Percentiles rank a stretch among this genome's conserved stretches.
These are phyloP conservation scores for Clarias gariepinus DNA, from an alignment of 2,113 vertebrate genomes.

Conservation along the genomic window DNA sequence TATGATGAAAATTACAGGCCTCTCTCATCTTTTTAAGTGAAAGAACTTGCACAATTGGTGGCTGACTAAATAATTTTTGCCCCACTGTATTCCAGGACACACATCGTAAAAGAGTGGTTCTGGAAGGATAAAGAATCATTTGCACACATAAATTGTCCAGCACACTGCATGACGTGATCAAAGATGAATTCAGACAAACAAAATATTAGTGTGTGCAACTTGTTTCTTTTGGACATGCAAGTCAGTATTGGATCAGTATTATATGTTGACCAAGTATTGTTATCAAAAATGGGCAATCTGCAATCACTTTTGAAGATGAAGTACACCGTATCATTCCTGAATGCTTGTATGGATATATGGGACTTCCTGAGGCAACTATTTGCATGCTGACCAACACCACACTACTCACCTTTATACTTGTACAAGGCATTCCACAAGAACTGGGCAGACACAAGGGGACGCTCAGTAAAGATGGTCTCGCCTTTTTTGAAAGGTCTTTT, in stretches of 20 bases:
- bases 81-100: too few species aligned
- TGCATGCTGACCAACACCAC: background rate
- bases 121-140: too few species aligned
- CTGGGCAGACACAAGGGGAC: conserved; percentile 86
- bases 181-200: too few species aligned
- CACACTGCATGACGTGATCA: too few species aligned
- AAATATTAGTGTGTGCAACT: too few species aligned
- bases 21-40: too few species aligned
- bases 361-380: background rate
- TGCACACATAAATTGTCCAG: too few species aligned
- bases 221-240: too few species aligned
- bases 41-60: too few species aligned
- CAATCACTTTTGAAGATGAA: background rate
- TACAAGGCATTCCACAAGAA: conserved; percentile 97
- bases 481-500: conserved; percentile 85
- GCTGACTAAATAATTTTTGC: too few species aligned
- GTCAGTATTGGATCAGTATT: background rate
- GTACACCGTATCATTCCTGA: background rate
- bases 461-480: conserved; percentile 86
- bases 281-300: background rate
- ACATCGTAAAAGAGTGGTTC: too few species aligned
- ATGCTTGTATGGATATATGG: background rate
- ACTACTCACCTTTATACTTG: conserved; percentile 86
- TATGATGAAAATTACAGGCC: too few species aligned
- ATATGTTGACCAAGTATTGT: background rate